phyloP scores from a whole-genome alignment of 2,113 vertebrate species.

The Ophthalmotilapia sp. region DNA sequence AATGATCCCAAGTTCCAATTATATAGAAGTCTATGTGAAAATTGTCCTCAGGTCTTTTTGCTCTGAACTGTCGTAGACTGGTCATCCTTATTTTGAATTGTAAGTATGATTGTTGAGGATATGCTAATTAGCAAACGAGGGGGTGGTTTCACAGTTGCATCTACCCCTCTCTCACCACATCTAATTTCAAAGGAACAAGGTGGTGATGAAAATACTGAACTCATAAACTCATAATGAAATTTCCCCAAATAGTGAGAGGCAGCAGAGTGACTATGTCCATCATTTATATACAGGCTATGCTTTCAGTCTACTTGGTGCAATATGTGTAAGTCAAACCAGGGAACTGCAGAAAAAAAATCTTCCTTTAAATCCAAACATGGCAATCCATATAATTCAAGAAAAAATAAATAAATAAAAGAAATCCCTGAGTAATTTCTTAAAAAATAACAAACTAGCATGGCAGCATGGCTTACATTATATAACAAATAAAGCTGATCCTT shows the following conservation, averaged over 20 bases:
- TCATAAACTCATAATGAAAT: neutral
- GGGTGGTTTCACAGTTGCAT: neutral
- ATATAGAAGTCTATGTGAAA: neutral
- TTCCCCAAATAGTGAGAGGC: neutral
- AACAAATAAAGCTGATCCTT: neutral
- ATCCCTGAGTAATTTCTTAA: neutral
- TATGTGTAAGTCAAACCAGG: neutral
- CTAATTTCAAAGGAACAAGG: neutral
- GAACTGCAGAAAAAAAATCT: neutral
- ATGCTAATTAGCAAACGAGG: neutral
- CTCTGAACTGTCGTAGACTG: neutral
- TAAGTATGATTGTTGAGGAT: neutral
- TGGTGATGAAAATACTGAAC: neutral
- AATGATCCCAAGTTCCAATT: neutral
- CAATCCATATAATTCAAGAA: neutral
- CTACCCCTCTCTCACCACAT: neutral
- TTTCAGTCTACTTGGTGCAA: neutral
- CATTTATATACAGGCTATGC: neutral
- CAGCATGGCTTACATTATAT: neutral
- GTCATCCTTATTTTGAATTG: neutral
- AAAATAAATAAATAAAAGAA: rapidly evolving
- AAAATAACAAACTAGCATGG: neutral
- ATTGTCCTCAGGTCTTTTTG: neutral
- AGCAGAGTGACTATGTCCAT: neutral
- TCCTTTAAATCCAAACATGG: neutral